phyloP scores from a whole-genome alignment of 92 coral and sea anemone genomes.

The Metridium senile region DNA sequence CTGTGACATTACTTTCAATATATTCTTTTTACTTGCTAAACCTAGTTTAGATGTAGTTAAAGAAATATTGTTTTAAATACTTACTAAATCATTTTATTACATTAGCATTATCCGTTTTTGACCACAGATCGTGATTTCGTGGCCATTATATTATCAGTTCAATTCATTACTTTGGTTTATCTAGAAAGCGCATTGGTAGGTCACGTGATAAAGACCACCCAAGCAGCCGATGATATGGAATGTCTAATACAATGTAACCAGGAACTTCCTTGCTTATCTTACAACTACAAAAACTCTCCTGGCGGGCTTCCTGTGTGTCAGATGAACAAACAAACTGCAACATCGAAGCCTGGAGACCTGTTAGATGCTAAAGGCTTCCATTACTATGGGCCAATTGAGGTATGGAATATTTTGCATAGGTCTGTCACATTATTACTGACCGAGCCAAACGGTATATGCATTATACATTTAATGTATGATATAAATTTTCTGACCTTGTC shows the following conservation, averaged over 20 bases:
- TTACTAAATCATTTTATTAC: too few species aligned
- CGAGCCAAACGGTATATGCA: too few species aligned
- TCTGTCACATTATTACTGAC: too few species aligned
- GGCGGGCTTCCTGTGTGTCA: slow-evolving; percentile 49
- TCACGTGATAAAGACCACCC: slow-evolving; percentile 38
- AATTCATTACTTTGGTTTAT: neutral
- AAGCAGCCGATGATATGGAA: slow-evolving; percentile 35
- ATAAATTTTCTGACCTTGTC: too few species aligned
- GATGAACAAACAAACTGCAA: slow-evolving; percentile 39
- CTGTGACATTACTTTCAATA: too few species aligned
- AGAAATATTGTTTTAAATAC: too few species aligned
- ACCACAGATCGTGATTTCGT: too few species aligned
- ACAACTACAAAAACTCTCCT: slow-evolving; percentile 30
- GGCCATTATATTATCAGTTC: neutral
- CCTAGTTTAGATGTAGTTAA: too few species aligned
- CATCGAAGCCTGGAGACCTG: slow-evolving; percentile 26
- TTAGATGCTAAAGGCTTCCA: slow-evolving; percentile 32
- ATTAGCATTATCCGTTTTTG: too few species aligned
- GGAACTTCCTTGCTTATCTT: slow-evolving; percentile 34
- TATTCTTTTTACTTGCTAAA: too few species aligned
- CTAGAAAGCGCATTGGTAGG: slow-evolving; percentile 41
- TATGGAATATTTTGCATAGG: neutral
- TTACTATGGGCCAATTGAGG: slow-evolving; percentile 41
- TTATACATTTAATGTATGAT: too few species aligned
- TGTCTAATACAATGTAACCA: slow-evolving; percentile 41